Evolutionary conservation across 2,888 invertebrate genomes (phyloP).

Genomic region (Clitarchus hookeri): DNA sequence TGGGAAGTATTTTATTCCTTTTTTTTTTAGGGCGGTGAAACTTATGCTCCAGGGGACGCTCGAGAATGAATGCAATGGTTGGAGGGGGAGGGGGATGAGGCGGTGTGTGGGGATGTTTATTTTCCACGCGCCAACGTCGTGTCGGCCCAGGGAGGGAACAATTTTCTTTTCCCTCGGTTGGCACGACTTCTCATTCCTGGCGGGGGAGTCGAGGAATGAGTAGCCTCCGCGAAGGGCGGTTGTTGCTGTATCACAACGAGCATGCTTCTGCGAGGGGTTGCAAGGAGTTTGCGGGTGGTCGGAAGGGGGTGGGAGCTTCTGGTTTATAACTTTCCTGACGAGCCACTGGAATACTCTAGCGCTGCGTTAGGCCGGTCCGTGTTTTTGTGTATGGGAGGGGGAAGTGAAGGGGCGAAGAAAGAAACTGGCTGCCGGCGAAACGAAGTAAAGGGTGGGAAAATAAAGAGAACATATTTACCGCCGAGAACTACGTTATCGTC

Average conservation of each 20-base stretch:
- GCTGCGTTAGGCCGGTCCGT: neutral
- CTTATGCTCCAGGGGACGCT: too few species aligned
- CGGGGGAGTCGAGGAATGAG: too few species aligned
- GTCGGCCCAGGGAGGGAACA: too few species aligned
- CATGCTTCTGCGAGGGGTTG: too few species aligned
- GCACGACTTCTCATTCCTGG: too few species aligned
- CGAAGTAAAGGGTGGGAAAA: neutral
- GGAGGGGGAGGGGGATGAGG: neutral
- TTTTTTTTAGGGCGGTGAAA: too few species aligned
- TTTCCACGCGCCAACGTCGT: too few species aligned
- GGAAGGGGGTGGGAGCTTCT: neutral
- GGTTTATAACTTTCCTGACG: constrained; percentile 4
- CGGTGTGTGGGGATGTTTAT: neutral
- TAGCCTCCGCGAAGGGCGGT: too few species aligned
- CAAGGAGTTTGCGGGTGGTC: too few species aligned
- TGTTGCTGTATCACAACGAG: too few species aligned
- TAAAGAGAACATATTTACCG: constrained; percentile 14
- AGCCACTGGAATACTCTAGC: neutral
- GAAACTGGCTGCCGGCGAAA: neutral
- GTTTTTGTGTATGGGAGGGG: neutral
- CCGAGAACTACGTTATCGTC: constrained; percentile 7
- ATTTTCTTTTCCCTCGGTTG: too few species aligned
- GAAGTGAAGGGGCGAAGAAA: neutral
- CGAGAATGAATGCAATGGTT: neutral
- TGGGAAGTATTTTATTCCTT: too few species aligned